These are phyloP conservation scores for Irena cyanogastra DNA, from an alignment of 2,113 vertebrate genomes.

Conservation along the genomic window DNA sequence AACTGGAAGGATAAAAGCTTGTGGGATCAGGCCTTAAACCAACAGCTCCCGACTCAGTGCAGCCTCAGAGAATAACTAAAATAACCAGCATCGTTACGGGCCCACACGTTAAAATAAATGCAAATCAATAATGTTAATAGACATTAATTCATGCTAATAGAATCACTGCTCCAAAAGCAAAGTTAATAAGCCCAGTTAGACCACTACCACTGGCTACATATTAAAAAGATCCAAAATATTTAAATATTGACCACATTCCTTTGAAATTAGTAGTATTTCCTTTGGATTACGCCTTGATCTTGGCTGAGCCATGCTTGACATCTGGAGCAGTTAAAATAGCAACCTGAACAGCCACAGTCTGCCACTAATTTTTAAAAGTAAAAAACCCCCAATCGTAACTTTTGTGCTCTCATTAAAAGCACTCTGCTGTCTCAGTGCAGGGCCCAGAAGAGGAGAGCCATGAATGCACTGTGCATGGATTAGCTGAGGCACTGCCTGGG, in stretches of 20 bases:
- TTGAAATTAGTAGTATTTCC: conserved; percentile 61
- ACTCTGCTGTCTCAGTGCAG: not conserved
- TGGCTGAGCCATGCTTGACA: not conserved
- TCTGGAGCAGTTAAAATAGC: conserved; percentile 57
- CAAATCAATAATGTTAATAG: conserved; percentile 38
- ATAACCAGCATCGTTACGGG: not conserved
- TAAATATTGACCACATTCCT: conserved; percentile 49
- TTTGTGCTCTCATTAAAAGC: not conserved
- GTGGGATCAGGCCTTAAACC: conserved; percentile 41
- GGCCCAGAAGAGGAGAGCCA: not conserved
- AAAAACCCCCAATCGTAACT: not conserved
- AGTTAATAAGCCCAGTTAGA: conserved; percentile 43
- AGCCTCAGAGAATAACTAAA: not conserved
- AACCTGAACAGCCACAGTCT: conserved; percentile 27
- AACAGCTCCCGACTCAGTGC: not conserved
- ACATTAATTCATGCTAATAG: conserved; percentile 44
- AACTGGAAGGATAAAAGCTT: conserved; percentile 43
- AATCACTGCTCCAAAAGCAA: conserved; percentile 20
- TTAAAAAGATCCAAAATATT: conserved; percentile 26
- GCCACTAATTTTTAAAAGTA: not conserved
- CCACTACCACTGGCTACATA: not conserved
- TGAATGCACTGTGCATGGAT: not conserved
- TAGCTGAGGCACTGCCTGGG: not conserved
- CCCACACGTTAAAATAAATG: not conserved
- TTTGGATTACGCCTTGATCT: conserved; percentile 48